A percentile compares a stretch with the other conserved stretches of the same genome.
Evolutionary conservation across 2,113 vertebrate genomes (phyloP).

Genomic region (Lepus europaeus): DNA sequence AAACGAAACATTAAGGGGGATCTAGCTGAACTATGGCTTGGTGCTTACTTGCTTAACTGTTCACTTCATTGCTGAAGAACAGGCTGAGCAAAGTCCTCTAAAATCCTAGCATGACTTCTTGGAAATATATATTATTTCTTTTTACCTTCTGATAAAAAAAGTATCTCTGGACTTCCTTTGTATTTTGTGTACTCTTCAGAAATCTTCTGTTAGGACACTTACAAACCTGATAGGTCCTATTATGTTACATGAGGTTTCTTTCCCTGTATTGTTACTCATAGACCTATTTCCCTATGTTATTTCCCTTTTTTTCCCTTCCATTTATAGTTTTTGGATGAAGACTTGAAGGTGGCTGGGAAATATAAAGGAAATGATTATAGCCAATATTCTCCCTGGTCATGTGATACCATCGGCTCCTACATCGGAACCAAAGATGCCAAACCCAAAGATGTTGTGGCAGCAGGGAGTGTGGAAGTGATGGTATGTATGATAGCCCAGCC

Average conservation of each 20-base stretch:
- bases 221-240: conserved; percentile 7
- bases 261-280: conserved; percentile 78
- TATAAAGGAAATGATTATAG: conserved; percentile 96
- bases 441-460: conserved; percentile 95
- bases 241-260: conserved; percentile 50
- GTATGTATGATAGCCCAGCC: conserved; percentile 86
- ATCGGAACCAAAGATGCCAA: conserved; percentile 98
- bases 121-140: conserved; percentile 19
- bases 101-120: conserved; percentile 38
- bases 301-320: conserved; percentile 6
- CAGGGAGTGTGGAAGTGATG: conserved; percentile 94
- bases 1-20: not conserved
- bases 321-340: conserved; percentile 95
- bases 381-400: conserved; percentile 99
- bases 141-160: not conserved
- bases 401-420: conserved; percentile 98
- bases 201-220: not conserved
- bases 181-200: conserved; percentile 51
- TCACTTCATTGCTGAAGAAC: not conserved
- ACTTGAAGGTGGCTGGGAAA: conserved; percentile 93
- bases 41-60: not conserved
- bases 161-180: conserved; percentile 12
- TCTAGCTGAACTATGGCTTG: not conserved
- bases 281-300: conserved; percentile 76
- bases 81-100: not conserved